A percentile compares a stretch with the other conserved stretches of the same genome.
Conservation (phyloP, 1,140 invertebrate species). For the Drosophila hydei region DNA sequence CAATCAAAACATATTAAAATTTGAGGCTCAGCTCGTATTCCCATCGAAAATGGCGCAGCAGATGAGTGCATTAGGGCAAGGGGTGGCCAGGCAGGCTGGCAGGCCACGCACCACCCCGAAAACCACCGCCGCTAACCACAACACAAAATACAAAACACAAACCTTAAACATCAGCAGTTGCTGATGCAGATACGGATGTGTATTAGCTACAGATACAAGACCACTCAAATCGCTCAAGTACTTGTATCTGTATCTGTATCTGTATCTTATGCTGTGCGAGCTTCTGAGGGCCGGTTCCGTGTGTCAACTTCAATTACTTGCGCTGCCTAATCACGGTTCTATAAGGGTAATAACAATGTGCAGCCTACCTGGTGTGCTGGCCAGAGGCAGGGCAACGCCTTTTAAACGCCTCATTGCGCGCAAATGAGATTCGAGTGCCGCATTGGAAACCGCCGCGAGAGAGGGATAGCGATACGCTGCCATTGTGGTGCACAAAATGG, state of each 20-base stretch:
- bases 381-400: slow-evolving; percentile 67
- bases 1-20: slow-evolving; percentile 84
- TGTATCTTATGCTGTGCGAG: slow-evolving; percentile 2
- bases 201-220: slow-evolving; percentile 12
- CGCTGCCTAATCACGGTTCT: slow-evolving; percentile 57
- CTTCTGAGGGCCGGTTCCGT: slow-evolving; percentile 2
- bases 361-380: slow-evolving; percentile 31
- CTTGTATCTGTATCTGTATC: slow-evolving; percentile 11
- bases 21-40: slow-evolving; percentile 75
- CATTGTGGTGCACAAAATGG: slow-evolving; percentile 52
- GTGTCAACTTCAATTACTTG: slow-evolving; percentile 61
- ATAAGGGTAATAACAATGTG: slow-evolving; percentile 65
- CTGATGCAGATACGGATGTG: slow-evolving; percentile 17
- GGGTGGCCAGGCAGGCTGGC: not conserved
- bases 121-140: slow-evolving; percentile 37
- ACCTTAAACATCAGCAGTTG: slow-evolving; percentile 15
- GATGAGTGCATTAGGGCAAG: slow-evolving; percentile 38
- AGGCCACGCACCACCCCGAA: slow-evolving; percentile 23
- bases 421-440: slow-evolving; percentile 51
- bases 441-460: slow-evolving; percentile 24
- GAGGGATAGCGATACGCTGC: slow-evolving; percentile 45
- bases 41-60: slow-evolving; percentile 61
- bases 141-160: slow-evolving; percentile 27
- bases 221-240: slow-evolving; percentile 25
- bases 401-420: slow-evolving; percentile 71